phyloP scores from a whole-genome alignment of 2,888 invertebrate species.

The Chouioia cunea region DNA sequence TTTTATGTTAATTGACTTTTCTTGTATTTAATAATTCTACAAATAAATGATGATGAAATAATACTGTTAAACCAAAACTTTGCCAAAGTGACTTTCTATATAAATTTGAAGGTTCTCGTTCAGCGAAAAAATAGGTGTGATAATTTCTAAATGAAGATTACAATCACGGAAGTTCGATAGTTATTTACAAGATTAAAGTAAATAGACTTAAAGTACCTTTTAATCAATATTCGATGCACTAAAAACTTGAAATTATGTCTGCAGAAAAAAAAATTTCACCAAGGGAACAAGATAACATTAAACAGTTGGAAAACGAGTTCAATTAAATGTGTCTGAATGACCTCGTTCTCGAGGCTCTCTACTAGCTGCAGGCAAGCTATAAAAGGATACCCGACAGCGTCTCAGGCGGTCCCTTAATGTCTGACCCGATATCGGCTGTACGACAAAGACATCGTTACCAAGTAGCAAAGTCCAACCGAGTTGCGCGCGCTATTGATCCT shows the following conservation, averaged over 20 bases:
- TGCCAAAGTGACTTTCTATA: too few species aligned
- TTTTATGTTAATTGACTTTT: too few species aligned
- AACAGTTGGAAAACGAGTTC: conserved; percentile 5
- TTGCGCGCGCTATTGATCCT: too few species aligned
- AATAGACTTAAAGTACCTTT: conserved; percentile 18
- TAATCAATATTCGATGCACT: conserved; percentile 23
- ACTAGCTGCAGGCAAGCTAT: background rate
- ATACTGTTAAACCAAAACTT: too few species aligned
- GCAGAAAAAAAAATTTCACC: background rate
- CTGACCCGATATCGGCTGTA: conserved; percentile 3
- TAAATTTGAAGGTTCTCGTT: too few species aligned
- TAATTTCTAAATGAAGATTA: conserved; percentile 9
- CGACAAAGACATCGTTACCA: conserved; percentile 8
- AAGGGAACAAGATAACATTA: conserved; percentile 3
- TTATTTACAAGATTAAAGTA: conserved; percentile 12
- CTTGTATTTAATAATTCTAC: too few species aligned
- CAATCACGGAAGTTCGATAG: background rate
- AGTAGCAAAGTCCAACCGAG: too few species aligned
- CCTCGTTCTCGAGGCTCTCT: background rate
- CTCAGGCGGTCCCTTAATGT: conserved; percentile 16
- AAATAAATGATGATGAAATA: too few species aligned
- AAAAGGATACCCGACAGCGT: conserved; percentile 20
- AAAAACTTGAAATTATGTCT: background rate
- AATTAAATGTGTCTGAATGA: conserved; percentile 23
- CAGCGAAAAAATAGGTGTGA: too few species aligned